phyloP scores from a whole-genome alignment of 2,113 vertebrate genomes.

The Eptesicus fuscus region DNA sequence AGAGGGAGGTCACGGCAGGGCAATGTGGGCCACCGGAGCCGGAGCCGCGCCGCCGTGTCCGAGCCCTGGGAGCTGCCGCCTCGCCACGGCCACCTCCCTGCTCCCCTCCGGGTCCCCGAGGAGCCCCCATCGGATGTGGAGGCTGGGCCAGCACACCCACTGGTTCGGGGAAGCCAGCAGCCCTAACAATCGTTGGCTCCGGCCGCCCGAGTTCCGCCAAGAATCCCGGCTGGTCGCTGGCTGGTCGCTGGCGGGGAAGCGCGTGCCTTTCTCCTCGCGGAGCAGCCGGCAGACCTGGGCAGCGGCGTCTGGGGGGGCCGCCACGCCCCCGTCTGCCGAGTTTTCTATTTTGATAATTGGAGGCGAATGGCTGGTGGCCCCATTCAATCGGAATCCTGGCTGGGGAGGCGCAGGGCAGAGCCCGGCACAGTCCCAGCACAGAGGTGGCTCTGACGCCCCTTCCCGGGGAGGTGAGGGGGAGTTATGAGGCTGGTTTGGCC shows the following conservation, averaged over 20 bases:
- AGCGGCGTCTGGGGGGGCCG: not conserved
- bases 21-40: not conserved
- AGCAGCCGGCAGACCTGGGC: not conserved
- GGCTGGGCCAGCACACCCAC: not conserved
- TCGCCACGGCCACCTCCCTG: too few relatives aligned
- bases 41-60: not conserved
- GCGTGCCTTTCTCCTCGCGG: not conserved
- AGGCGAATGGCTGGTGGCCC: not conserved
- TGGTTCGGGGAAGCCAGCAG: slow-evolving; percentile 9
- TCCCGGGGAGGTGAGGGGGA: not conserved
- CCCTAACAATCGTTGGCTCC: slow-evolving; percentile 28
- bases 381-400: not conserved
- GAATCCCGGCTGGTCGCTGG: not conserved
- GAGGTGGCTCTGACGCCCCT: not conserved
- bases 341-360: not conserved
- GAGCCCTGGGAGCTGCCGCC: fast-evolving
- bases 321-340: not conserved
- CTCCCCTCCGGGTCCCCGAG: not conserved
- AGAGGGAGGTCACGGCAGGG: fast-evolving
- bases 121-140: not conserved
- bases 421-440: not conserved
- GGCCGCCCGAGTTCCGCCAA: not conserved
- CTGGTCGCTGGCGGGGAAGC: not conserved
- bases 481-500: fast-evolving
- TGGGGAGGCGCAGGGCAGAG: not conserved